Base-by-base conservation (phyloP, 2,797 vertebrate species). In the Antennarius maculatus region DNA sequence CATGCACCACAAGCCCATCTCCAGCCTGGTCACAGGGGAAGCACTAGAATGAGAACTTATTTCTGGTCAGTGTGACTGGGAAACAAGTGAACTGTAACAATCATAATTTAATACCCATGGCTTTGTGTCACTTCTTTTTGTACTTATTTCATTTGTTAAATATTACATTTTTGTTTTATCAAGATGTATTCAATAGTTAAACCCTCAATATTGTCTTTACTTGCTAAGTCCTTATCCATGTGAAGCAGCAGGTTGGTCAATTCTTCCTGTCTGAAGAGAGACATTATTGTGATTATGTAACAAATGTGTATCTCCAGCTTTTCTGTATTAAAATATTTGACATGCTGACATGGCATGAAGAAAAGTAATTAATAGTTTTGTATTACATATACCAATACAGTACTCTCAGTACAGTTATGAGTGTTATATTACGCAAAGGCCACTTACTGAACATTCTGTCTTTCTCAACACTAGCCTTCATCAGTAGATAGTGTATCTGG, bases 71-170 rank as follows among this genome's bases (percentile, higher is more conserved):
- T 64, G 49, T 6, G 13, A 60, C 48, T 47, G 34, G 42, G 27
- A 71, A 67, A 59, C 16, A 23, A 0, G 61, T 62, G 7, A 13
- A 71, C 69, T 75, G 63, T 77, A 81, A 89, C 85, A 89, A 90
- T 92, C 88, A 77, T 70, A 49, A 45, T 57, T 37, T 34, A 51
- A 58, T 42, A 71, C 51, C 64, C 46, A 29, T 39, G n/a, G 28
- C 58, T 17, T 71, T 76, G 54, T 57, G 41, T 82, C 65, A 49
- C 60, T 61, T 69, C 67, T 28, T 51, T 46, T 4, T 61, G 42
- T 67, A 39, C 65, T 61, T 70, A 49, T 68, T 76, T 77, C 15
- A 61, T 71, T 3, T 74, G 23, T 55, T 17, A 52, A 69, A 67
- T 69, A 54, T 16, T 45, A 71, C 41, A 14, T 2, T 14, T 72